Percentiles rank a stretch among this genome's conserved stretches.
Conservation (phyloP, 2,113 vertebrate species). For the Ophiodon elongatus region DNA sequence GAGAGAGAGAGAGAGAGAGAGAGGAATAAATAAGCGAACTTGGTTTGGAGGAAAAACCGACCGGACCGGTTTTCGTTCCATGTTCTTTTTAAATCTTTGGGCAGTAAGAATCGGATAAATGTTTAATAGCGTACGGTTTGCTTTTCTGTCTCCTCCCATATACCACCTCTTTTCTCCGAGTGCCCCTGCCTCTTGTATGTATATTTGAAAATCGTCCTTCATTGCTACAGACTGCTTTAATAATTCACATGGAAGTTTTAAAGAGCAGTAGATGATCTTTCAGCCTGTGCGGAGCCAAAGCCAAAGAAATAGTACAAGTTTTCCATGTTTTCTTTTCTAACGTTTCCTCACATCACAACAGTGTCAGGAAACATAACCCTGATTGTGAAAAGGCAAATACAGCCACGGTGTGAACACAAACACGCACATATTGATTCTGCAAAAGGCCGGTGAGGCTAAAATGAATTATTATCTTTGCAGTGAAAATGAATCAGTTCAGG, state of each 20-base stretch:
- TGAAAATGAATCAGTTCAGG: not conserved
- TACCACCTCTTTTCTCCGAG: conserved; percentile 45
- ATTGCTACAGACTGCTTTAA: conserved; percentile 56
- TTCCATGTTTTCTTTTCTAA: conserved; percentile 15
- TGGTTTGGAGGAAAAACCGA: conserved; percentile 33
- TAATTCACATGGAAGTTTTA: conserved; percentile 74
- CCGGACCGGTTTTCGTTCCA: conserved; percentile 47
- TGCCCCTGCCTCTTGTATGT: conserved; percentile 52
- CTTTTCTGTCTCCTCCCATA: conserved; percentile 40
- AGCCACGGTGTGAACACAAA: conserved; percentile 1
- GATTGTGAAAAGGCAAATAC: conserved; percentile 17
- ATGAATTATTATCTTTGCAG: not conserved
- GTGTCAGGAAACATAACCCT: not conserved
- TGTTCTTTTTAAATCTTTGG: conserved; percentile 67
- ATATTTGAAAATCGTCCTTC: conserved; percentile 63
- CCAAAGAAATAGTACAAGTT: conserved; percentile 19
- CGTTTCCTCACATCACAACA: not conserved
- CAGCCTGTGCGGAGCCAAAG: conserved; percentile 12
- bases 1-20: conserved; percentile 3
- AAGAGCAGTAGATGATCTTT: conserved; percentile 50
- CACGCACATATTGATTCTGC: conserved; percentile 18
- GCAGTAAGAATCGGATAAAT: conserved; percentile 66
- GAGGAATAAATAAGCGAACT: conserved; percentile 43
- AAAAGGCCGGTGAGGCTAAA: not conserved
- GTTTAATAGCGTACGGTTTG: conserved; percentile 69